These are phyloP conservation scores for Lamellibrachia luymesi DNA, from an alignment of 1,140 invertebrate genomes.

Conservation along the genomic window DNA sequence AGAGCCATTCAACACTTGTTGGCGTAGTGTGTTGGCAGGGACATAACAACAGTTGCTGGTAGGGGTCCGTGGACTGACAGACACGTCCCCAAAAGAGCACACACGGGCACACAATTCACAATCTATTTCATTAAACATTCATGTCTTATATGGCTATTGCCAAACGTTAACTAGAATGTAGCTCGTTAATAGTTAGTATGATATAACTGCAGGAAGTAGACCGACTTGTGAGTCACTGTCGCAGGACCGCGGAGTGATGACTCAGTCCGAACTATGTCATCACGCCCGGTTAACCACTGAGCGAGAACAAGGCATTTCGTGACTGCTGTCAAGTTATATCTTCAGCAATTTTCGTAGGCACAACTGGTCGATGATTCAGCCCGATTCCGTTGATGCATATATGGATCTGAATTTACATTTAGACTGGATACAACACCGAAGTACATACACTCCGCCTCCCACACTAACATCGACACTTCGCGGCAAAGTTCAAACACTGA, in stretches of 20 bases:
- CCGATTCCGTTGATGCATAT: neutral
- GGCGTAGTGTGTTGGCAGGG: neutral
- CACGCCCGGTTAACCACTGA: neutral
- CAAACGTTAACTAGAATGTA: neutral
- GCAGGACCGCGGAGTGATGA: neutral
- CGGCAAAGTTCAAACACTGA: neutral
- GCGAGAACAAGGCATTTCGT: neutral
- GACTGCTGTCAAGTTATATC: neutral
- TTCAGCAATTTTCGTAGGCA: neutral
- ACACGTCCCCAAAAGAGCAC: neutral
- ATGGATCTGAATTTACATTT: neutral
- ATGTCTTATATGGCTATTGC: neutral
- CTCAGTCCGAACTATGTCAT: neutral
- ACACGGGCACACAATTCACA: neutral
- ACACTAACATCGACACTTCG: neutral
- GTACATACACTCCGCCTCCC: neutral
- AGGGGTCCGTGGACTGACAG: neutral
- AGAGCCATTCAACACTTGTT: neutral
- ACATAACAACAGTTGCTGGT: neutral
- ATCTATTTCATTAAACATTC: neutral
- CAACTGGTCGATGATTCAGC: neutral
- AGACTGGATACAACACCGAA: neutral
- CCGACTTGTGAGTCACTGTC: neutral
- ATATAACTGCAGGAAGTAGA: neutral
- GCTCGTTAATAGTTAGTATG: neutral